These are phyloP conservation scores for Agrochola macilenta DNA, from an alignment of 2,888 invertebrate genomes.

Conservation along the genomic window DNA sequence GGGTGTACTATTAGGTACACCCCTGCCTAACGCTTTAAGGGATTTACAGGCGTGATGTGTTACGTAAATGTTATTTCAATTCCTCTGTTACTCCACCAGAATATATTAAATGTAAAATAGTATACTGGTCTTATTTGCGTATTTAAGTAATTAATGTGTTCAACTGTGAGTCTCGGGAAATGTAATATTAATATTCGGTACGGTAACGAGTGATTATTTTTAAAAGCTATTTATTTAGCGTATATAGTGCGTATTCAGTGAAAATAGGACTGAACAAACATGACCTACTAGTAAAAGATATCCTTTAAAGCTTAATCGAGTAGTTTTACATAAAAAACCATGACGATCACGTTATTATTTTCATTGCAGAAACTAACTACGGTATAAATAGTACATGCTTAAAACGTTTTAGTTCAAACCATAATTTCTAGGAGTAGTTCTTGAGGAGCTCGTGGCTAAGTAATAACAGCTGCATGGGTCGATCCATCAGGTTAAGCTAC, in stretches of 20 bases:
- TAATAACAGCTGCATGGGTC: too few species aligned
- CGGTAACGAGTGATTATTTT: constrained; percentile 9
- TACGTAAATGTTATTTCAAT: constrained; percentile 62
- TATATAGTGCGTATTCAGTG: neutral
- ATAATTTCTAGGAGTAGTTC: neutral
- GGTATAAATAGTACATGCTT: neutral
- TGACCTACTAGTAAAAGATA: neutral
- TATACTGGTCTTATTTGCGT: constrained; percentile 33
- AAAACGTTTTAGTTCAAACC: neutral
- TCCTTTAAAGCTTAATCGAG: neutral
- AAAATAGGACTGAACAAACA: neutral
- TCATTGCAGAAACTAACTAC: neutral
- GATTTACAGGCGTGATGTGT: neutral
- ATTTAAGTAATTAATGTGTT: constrained; percentile 32
- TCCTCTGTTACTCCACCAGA: constrained; percentile 30
- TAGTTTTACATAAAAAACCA: neutral
- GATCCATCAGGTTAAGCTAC: too few species aligned
- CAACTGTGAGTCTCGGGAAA: constrained; percentile 4
- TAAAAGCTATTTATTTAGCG: constrained; percentile 1
- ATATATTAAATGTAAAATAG: constrained; percentile 21
- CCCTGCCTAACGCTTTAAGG: too few species aligned
- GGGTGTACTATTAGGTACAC: too few species aligned
- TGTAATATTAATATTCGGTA: constrained; percentile 8
- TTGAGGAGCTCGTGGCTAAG: too few species aligned
- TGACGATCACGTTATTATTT: neutral